phyloP scores from a whole-genome alignment of 2,113 vertebrate genomes.

The Tenebrosternarchus preto region DNA sequence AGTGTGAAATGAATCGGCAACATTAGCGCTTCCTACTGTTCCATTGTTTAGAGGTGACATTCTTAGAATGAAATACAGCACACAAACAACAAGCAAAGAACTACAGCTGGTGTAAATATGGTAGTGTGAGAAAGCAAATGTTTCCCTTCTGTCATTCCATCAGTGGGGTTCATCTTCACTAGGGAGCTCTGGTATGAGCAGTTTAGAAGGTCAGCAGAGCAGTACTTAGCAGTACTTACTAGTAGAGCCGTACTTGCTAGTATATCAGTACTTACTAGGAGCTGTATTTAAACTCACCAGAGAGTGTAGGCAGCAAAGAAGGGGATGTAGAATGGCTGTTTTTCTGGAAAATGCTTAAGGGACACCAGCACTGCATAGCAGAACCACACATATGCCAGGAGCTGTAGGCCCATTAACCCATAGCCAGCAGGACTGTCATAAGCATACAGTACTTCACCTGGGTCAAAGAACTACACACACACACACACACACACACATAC shows the following conservation, averaged over 20 bases:
- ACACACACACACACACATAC: slow-evolving; percentile 44
- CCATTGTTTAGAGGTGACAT: background rate
- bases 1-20: background rate
- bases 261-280: background rate
- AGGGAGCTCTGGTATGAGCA: background rate
- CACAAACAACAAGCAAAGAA: background rate
- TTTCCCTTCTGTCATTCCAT: background rate
- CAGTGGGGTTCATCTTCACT: background rate
- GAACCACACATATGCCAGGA: slow-evolving; percentile 91
- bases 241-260: background rate
- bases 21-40: background rate
- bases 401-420: slow-evolving; percentile 86
- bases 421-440: slow-evolving; percentile 91
- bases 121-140: too few relatives aligned
- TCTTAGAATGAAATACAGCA: background rate
- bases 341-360: slow-evolving; percentile 88
- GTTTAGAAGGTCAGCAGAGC: background rate
- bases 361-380: slow-evolving; percentile 88
- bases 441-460: slow-evolving; percentile 87
- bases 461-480: slow-evolving; percentile 84
- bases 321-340: slow-evolving; percentile 88
- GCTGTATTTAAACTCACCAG: slow-evolving; percentile 75
- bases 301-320: slow-evolving; percentile 91
- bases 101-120: background rate
- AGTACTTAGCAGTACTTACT: background rate